Base-by-base conservation (phyloP, 2,888 invertebrate species). In the Rutpela maculata region DNA sequence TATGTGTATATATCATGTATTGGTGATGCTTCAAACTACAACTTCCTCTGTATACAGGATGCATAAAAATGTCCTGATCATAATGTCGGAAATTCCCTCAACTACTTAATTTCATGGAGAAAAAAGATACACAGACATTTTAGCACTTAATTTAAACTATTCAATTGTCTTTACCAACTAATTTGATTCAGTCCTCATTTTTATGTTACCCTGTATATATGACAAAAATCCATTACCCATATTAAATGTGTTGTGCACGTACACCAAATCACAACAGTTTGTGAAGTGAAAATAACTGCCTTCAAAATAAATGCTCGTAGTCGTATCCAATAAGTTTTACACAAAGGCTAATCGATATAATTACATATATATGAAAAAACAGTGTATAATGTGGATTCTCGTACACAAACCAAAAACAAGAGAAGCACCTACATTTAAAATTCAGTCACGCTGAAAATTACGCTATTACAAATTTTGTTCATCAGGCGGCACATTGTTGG, bases 401-500 rank as follows among this genome's bases (percentile, higher is more conserved):
- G 26, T 17, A 69, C 35, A 69, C 38, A 38, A 70, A 70, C 60
- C n/a, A 70, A 43, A 66, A n/a, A n/a, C 50, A 57, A 57, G 59
- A 66, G 2, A 66, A 69, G 59, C 56, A 31, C 56, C 56, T 63
- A 66, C 57, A 55, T 67, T 18, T 65, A 18, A 31, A 72, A 31
- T 26, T 65, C 50, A 50, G 50, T n/a, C 50, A 6, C 50, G 4
- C 4, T 50, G 50, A 50, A 50, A 50, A 50, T 50, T n/a, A 6
- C 1, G 12, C 43, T n/a, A 76, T 80, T 78, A 80, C 75, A 78
- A 68, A 76, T 78, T 80, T 31, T 72, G 79, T 26, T 82, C 82
- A 10, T 82, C 82, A 10, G 77, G 77, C 7, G 79, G 82, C 55
- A 82, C 50, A 75, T 83, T 81, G 74, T 81, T 82, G 19, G 74